Conservation (phyloP, 2,113 vertebrate genomes). For the Actenoides lindsayi region DNA sequence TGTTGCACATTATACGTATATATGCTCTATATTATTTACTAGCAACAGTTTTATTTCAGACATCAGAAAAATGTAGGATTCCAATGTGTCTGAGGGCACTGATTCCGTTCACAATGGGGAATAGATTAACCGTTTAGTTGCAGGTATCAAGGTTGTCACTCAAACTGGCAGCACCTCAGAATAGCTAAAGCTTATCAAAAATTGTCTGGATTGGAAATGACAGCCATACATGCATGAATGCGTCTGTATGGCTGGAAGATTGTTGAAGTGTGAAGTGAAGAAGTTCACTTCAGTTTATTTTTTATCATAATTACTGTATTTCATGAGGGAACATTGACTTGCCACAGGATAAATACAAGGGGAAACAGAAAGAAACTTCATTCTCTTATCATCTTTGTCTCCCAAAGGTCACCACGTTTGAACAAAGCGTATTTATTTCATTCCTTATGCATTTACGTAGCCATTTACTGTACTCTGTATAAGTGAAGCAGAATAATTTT, state of each 20-base stretch:
- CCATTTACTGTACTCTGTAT: conserved; percentile 63
- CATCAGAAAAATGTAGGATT: conserved; percentile 28
- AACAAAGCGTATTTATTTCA: conserved; percentile 54
- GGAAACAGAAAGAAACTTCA: conserved; percentile 41
- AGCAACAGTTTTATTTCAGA: conserved; percentile 33
- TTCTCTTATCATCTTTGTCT: conserved; percentile 48
- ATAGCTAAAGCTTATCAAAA: conserved; percentile 64
- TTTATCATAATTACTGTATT: conserved; percentile 65
- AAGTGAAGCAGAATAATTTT: conserved; percentile 66
- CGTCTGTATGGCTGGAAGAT: conserved; percentile 50
- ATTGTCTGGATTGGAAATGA: conserved; percentile 68
- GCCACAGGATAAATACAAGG: conserved; percentile 11
- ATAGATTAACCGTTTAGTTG: conserved; percentile 69
- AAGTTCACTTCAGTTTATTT: conserved; percentile 63
- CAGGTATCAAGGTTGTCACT: conserved; percentile 69
- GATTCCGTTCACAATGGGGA: conserved; percentile 55
- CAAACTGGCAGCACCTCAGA: conserved; percentile 67
- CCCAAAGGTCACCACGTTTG: conserved; percentile 20
- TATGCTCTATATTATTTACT: background rate
- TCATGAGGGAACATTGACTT: conserved; percentile 46
- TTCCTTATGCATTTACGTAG: conserved; percentile 42
- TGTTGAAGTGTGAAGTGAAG: conserved; percentile 68
- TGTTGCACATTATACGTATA: background rate
- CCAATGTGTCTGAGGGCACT: background rate
- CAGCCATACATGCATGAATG: conserved; percentile 71